Base-by-base conservation (phyloP, 2,888 invertebrate species). In the Ecdyonurus torrentis region DNA sequence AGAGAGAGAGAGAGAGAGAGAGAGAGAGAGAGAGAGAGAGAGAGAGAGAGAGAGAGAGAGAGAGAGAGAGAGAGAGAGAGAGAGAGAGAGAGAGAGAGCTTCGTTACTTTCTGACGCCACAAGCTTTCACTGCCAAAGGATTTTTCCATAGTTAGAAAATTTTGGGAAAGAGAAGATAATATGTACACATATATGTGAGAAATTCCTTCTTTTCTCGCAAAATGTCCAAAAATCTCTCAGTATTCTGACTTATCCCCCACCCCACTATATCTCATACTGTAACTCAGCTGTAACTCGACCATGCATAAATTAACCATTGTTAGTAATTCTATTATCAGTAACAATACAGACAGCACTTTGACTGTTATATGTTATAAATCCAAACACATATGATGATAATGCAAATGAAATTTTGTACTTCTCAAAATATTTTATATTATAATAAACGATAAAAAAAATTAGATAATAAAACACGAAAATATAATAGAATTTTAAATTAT, bases 21-120 rank as follows among this genome's bases (percentile, higher is more conserved):
- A 61, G 50, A 50, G 52, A 20, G 52, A 53, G 61, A 61, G 52
- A 61, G 58, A 20, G 19, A 20, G 2, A 60, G 7, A 20, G 50
- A 22, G 22, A 1, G 50, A 22, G 58, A 2, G 50, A 22, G 22
- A 60, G 5, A 50, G 50, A 15, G 25, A 19, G 52, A 23, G 52
- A 61, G 50, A 50, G 52, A 20, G 52, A 53, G 61, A 61, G 52
- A 61, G 55, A 22, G 55, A 50, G 52, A 20, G 52, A 53, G 61
- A 61, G 52, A 61, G 55, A n/a, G 55, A 18, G 2, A 50, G 7
- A 18, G 50, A 22, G 22, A 1, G 50, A 37, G 37, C 37, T 37
- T 37, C 37, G 37, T 37, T 37, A 37, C 37, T 15, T 37, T n/a
- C n/a, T n/a, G n/a, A n/a, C 37, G 15, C 37, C 37, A 15, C 37